These are phyloP conservation scores for Dinocampus coccinellae DNA, from an alignment of 2,888 invertebrate species.

Conservation along the genomic window DNA sequence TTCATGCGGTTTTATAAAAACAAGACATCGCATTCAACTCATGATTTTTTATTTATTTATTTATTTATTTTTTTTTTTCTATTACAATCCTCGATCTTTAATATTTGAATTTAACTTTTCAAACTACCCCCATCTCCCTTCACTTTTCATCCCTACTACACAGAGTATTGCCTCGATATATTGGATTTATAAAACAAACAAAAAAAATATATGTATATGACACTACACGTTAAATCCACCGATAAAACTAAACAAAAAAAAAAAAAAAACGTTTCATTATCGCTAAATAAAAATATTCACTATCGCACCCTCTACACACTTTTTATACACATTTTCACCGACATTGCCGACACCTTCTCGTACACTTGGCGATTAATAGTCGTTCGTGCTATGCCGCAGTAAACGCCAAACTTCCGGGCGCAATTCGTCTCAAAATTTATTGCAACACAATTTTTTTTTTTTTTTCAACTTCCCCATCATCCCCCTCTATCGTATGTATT, in stretches of 20 bases:
- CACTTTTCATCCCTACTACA: too few species aligned
- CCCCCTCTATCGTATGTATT: conserved; percentile 43
- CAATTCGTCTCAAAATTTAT: conserved; percentile 57
- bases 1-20: background rate
- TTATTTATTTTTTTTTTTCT: too few species aligned
- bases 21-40: background rate
- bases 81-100: conserved; percentile 25
- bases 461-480: too few species aligned
- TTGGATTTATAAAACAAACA: too few species aligned
- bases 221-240: too few species aligned
- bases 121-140: conserved; percentile 4
- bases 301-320: background rate
- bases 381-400: conserved; percentile 57
- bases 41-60: too few species aligned
- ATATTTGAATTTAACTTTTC: conserved; percentile 42
- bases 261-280: conserved; percentile 62
- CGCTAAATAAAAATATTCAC: conserved; percentile 40
- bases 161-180: too few species aligned
- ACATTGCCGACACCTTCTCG: conserved; percentile 18
- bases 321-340: background rate
- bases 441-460: conserved; percentile 58
- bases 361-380: conserved; percentile 53
- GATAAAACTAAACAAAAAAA: too few species aligned
- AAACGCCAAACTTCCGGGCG: conserved; percentile 46
- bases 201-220: conserved; percentile 1